Conservation (phyloP, 2,113 vertebrate species). For the Podiceps cristatus region DNA sequence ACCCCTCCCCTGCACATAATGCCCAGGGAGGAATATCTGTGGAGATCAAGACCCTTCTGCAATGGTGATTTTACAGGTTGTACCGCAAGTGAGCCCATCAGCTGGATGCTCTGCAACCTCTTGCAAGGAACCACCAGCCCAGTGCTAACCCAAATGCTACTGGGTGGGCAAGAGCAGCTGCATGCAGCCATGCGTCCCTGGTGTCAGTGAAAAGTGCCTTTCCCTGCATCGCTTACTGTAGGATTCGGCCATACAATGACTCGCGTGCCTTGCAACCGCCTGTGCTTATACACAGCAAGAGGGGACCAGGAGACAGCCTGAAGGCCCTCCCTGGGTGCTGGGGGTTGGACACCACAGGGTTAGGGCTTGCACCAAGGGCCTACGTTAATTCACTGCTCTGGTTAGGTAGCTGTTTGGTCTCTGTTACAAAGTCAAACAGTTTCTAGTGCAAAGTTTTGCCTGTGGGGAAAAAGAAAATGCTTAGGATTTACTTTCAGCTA, state of each 20-base stretch:
- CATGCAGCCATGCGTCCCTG: not conserved
- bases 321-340: not conserved
- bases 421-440: not conserved
- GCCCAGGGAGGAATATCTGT: not conserved
- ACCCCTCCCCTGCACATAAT: not conserved
- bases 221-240: not conserved
- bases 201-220: not conserved
- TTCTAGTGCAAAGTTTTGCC: not conserved
- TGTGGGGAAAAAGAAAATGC: not conserved
- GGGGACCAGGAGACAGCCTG: not conserved
- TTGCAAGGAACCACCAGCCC: not conserved
- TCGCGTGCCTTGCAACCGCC: accelerated
- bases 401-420: not conserved
- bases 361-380: not conserved
- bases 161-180: not conserved
- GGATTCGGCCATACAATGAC: not conserved
- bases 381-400: not conserved
- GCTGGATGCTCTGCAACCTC: not conserved
- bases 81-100: too few species aligned
- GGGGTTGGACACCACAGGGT: not conserved
- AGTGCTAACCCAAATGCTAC: accelerated
- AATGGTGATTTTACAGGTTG: not conserved
- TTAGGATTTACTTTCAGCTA: not conserved
- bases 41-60: not conserved
- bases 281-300: not conserved